Evolutionary conservation across 2,888 invertebrate species (phyloP).

Genomic region (Phortica magna): DNA sequence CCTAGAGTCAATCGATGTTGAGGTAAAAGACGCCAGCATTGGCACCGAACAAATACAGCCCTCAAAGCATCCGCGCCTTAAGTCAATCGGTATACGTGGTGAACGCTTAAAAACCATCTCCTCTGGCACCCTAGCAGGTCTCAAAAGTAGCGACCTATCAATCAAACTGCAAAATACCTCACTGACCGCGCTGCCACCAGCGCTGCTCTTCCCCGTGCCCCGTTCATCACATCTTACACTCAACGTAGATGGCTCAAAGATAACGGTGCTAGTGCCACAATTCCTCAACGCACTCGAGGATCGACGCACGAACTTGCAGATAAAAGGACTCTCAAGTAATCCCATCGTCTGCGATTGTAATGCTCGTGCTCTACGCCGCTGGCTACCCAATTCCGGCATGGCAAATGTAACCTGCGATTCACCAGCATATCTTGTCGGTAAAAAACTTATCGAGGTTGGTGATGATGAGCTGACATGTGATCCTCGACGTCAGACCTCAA

Average conservation of each 20-base stretch:
- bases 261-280: conserved; percentile 87
- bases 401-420: conserved; percentile 83
- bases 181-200: conserved; percentile 86
- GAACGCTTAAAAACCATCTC: conserved; percentile 86
- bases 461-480: conserved; percentile 92
- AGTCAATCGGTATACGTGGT: conserved; percentile 86
- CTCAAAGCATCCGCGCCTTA: conserved; percentile 87
- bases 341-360: conserved; percentile 93
- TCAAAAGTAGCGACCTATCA: conserved; percentile 85
- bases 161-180: conserved; percentile 91
- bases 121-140: conserved; percentile 89
- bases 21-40: conserved; percentile 90
- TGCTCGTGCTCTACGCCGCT: conserved; percentile 87
- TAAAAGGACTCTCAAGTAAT: conserved; percentile 87
- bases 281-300: conserved; percentile 90
- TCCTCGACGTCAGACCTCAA: conserved; percentile 80
- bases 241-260: conserved; percentile 88
- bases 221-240: conserved; percentile 89
- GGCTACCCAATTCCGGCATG: conserved; percentile 85
- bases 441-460: conserved; percentile 85
- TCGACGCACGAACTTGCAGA: conserved; percentile 85
- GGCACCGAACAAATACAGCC: conserved; percentile 90
- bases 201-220: conserved; percentile 91
- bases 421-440: conserved; percentile 85
- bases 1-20: conserved; percentile 88